phyloP scores from a whole-genome alignment of 2,797 vertebrate genomes.

The Epinephelus malabaricus region DNA sequence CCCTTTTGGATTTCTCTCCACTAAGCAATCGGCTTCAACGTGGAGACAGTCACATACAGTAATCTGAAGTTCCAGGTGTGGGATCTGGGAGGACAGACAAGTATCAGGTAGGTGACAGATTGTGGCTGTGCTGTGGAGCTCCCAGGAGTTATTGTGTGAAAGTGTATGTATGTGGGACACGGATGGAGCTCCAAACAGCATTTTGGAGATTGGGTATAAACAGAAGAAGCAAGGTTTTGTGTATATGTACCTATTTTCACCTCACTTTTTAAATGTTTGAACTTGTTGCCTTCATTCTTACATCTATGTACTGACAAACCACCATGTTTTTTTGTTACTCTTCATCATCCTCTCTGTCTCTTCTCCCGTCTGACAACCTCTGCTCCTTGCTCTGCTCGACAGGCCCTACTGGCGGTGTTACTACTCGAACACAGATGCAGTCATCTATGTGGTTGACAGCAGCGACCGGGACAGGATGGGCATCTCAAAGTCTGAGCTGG shows the following conservation, averaged over 20 bases:
- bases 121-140: background rate
- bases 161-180: background rate
- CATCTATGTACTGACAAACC: background rate
- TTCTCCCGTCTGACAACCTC: background rate
- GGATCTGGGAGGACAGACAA: slow-evolving; percentile 98
- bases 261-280: background rate
- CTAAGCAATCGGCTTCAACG: slow-evolving; percentile 98
- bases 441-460: slow-evolving; percentile 99
- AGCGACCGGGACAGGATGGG: slow-evolving; percentile 98
- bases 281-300: background rate
- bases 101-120: slow-evolving; percentile 91
- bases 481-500: slow-evolving; percentile 98
- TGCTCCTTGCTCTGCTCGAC: slow-evolving; percentile 24
- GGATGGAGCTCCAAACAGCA: too few species aligned
- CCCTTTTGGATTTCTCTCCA: slow-evolving; percentile 5
- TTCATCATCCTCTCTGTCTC: background rate
- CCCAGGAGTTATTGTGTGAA: background rate
- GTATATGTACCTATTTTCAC: background rate
- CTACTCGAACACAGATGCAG: slow-evolving; percentile 98
- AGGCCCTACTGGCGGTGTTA: slow-evolving; percentile 99
- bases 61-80: slow-evolving; percentile 99
- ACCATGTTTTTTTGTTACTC: too few species aligned
- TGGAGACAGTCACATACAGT: slow-evolving; percentile 97
- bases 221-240: too few species aligned
- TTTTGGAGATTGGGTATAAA: too few species aligned